Evolutionary conservation across 2,113 vertebrate genomes (phyloP), one percentile per base, ranked within the genome.

Genomic region (Chlorocebus sabaeus): DNA sequence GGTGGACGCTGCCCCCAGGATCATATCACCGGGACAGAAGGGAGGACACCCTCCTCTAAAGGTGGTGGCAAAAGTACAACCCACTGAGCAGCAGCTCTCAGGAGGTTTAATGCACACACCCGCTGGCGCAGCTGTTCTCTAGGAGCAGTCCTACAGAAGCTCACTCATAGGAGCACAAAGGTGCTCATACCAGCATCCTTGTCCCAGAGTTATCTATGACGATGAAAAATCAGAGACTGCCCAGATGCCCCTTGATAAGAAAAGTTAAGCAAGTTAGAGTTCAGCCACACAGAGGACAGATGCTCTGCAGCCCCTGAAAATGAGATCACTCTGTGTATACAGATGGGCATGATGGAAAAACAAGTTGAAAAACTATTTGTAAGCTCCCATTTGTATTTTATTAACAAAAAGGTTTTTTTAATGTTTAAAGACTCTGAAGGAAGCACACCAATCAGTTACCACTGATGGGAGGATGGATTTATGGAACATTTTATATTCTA

Each of bases 11-110:
- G 43, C 20, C 76, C 57, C 43, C 25, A 38, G 50, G 32, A 72
- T 67, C 50, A 1, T 5, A 55, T 43, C 87, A 64, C 50, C 38
- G 10, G 68, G 32, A 27, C 6, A 81, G 35, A 35, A 67, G 81
- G 61, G 52, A 12, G 67, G 59, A 50, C 6, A 8, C 52, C 13
- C 38, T 38, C 30, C 4, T 94, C 50, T 9, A 22, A 22, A 81
- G 59, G 48, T n/a, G 11, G 27, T 2, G n/a, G 32, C 0, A 0
- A 14, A 20, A 1, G 5, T 5, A 6, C 10, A 16, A 55, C 4
- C 17, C 7, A 0, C n/a, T 10, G 1, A 27, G 38, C 61, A 52
- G 57, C 4, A 0, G 78, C 16, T 20, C 0, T 81, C 40, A 20
- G 32, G n/a, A 40, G 43, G 40, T 13, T 1, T 5, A 30, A 35